phyloP scores from a whole-genome alignment of 2,888 invertebrate genomes.

The Trichacis sp. region DNA sequence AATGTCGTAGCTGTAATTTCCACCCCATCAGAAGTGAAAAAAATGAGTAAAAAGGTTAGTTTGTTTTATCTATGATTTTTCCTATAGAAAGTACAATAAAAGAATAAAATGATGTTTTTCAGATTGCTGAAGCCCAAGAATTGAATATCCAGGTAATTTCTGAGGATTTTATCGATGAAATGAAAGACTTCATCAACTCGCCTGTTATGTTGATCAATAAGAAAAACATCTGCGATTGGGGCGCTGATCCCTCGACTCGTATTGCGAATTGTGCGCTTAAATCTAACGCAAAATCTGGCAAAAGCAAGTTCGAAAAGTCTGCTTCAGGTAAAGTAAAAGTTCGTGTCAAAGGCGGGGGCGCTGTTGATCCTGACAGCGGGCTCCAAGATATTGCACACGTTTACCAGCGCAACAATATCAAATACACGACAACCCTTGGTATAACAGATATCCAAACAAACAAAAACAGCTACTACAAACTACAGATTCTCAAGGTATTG shows the following conservation, averaged over 20 bases:
- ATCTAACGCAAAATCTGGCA: conserved; percentile 70
- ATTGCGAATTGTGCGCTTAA: conserved; percentile 72
- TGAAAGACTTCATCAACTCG: conserved; percentile 74
- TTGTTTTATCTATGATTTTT: neutral
- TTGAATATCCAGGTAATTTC: conserved; percentile 85
- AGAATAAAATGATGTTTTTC: conserved; percentile 68
- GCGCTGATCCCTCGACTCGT: conserved; percentile 75
- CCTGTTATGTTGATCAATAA: conserved; percentile 77
- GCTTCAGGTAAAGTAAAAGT: conserved; percentile 76
- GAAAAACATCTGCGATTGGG: conserved; percentile 86
- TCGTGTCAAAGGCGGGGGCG: conserved; percentile 83
- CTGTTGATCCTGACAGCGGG: conserved; percentile 93
- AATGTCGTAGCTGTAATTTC: conserved; percentile 83
- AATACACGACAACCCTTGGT: conserved; percentile 85
- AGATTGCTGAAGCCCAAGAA: conserved; percentile 76
- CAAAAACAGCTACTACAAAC: conserved; percentile 94
- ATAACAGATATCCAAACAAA: conserved; percentile 87
- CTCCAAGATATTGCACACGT: conserved; percentile 85
- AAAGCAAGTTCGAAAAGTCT: conserved; percentile 74
- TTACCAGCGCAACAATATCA: conserved; percentile 73
- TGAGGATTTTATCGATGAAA: conserved; percentile 79
- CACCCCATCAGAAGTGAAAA: conserved; percentile 77
- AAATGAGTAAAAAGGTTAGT: conserved; percentile 71
- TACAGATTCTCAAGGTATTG: conserved; percentile 86
- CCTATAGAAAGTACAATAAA: conserved; percentile 77